Conservation (phyloP, 2,113 vertebrate genomes). For the Labrus mixtus region DNA sequence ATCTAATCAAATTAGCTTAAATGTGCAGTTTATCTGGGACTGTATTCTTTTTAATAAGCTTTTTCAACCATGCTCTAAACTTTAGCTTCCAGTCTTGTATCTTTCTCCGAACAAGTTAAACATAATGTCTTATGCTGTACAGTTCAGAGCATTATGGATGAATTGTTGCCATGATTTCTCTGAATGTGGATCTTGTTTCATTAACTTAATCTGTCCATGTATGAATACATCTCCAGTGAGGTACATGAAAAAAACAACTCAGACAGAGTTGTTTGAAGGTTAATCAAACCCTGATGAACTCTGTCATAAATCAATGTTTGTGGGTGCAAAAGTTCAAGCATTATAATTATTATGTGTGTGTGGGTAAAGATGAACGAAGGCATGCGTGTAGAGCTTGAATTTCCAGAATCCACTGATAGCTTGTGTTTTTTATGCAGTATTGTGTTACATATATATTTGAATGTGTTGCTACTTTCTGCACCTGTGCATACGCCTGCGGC, state of each 20-base stretch:
- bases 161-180: background rate
- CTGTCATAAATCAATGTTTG: background rate
- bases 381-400: background rate
- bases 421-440: background rate
- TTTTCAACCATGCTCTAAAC: background rate
- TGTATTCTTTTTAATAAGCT: background rate
- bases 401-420: background rate
- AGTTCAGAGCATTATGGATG: background rate
- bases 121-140: no score
- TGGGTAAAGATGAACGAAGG: background rate
- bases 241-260: background rate
- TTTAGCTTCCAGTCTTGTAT: background rate
- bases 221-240: no score
- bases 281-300: background rate
- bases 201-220: no score
- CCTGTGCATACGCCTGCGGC: constrained; percentile 74
- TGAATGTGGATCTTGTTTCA: background rate
- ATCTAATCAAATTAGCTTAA: background rate
- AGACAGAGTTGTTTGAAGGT: background rate
- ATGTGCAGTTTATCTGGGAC: background rate
- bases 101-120: background rate
- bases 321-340: background rate
- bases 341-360: constrained; percentile 2
- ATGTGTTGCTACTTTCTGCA: constrained; percentile 31
- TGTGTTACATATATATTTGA: background rate